Base-by-base conservation (phyloP, 1,140 invertebrate species). In the Rhyacophila brunnea region DNA sequence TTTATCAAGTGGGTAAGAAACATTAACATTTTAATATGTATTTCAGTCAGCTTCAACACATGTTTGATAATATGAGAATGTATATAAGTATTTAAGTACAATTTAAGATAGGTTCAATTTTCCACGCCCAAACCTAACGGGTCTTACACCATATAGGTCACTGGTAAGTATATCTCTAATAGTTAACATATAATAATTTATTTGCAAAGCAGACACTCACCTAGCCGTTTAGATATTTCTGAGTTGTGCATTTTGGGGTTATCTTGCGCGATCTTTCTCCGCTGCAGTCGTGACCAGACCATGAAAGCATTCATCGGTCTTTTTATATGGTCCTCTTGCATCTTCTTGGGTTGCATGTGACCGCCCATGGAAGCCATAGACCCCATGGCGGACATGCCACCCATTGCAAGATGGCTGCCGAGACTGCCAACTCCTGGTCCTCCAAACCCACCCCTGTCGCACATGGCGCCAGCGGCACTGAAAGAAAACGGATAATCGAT, bases 181-280 rank as follows among this genome's bases (percentile, higher is more conserved):
- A n/a, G n/a, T n/a, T n/a, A n/a, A n/a, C n/a, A n/a, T n/a, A n/a
- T n/a, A n/a, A n/a, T n/a, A n/a, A n/a, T n/a, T n/a, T n/a, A n/a
- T n/a, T n/a, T n/a, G n/a, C n/a, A n/a, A n/a, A n/a, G n/a, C n/a
- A n/a, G n/a, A 7, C 6, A 19, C 87, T 85, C 62, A 91, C 90
- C 95, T 35, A 98, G 83, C 72, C 94, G 77, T 74, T 98, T 98
- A 15, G 91, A 95, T 60, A 98, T 98, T 75, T 98, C 95, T 0
- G 93, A 96, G 74, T 98, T 98, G 79, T 98, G 95, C 95, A 98
- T 97, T 80, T 98, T 98, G 1, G 96, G 96, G 77, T 98, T 97
- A 67, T 98, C 94, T 72, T 96, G 92, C 0, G 95, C 95, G 66
- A 98, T 98, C 77, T 97, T 94, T 54, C 91, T 80, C 46, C 92